Base-by-base conservation (phyloP, 2,113 vertebrate genomes). In the Cyanoderma ruficeps region DNA sequence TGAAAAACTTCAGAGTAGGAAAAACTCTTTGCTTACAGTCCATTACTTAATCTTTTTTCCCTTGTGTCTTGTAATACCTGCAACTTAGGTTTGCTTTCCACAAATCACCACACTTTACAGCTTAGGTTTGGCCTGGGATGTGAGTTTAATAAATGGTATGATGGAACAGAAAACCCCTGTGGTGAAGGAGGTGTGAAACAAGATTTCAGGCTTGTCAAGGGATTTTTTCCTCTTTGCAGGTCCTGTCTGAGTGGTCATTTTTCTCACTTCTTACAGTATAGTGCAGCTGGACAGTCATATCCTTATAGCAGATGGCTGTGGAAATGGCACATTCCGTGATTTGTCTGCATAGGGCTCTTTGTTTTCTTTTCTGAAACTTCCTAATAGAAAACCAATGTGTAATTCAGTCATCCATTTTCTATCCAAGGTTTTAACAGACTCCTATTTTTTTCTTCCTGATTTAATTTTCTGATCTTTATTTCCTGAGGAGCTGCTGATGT, bases 141-240 rank as follows among this genome's bases (percentile, higher is more conserved):
- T 0, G 2, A 55, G 25, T 79, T 75, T 53, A 85, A 63, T 68
- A 89, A 87, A 52, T 0, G 1, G 6, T 41, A 31, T 30, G 10
- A 22, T 44, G 39, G 24, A 91, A 87, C 30, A 78, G 37, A 95
- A 91, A 94, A 50, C 30, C 4, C 42, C 50, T 89, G 49, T 41
- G 31, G 44, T 42, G 44, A 75, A 30, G 15, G 64, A 89, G 65
- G 39, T 92, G 60, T 93, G 93, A 93, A 92, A 95, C 25, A 80
- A 77, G 49, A 87, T 91, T 94, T 81, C 84, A 93, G 35, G 42
- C 76, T 81, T 84, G 44, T 93, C 84, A 82, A 67, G 53, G 61
- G 56, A 77, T 87, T 53, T 86, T 91, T 63, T n/a, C 25, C 19
- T 75, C 35, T 75, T 93, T 84, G 16, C 30, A 95, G 52, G 39